Base-by-base conservation (phyloP, 2,888 invertebrate genomes). In the Eretmocerus hayati region DNA sequence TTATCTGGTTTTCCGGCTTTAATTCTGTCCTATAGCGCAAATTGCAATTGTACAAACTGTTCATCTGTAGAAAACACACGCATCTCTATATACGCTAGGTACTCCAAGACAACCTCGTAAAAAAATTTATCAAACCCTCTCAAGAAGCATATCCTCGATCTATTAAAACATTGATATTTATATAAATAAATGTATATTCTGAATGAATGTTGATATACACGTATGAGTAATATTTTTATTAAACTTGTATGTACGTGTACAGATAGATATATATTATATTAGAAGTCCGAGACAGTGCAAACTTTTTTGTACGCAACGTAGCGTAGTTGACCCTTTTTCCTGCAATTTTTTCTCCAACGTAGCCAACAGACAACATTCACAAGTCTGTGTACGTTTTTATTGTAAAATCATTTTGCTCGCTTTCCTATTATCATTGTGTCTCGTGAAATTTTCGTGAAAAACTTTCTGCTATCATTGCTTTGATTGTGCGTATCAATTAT, bases 341-440 rank as follows among this genome's bases (percentile, higher is more conserved):
- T n/a, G n/a, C n/a, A n/a, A n/a, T n/a, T n/a, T n/a, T n/a, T n/a
- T n/a, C n/a, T n/a, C n/a, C n/a, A 26, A 26, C 26, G 6, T 26
- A 26, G 26, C 11, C n/a, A n/a, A n/a, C n/a, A n/a, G n/a, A 52
- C 19, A 36, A 46, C 36, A 49, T 33, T 60, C 61, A 59, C 60
- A 57, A 58, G 58, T 54, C 65, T 54, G 13, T 60, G 57, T 62
- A 64, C 56, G 61, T 65, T 62, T 48, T 53, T 59, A 63, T 46
- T 64, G 65, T 66, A 64, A 60, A 65, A 58, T 62, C 64, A 58
- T 56, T 41, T 45, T 42, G 46, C 44, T 47, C 57, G 53, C 57
- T 58, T 56, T 45, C n/a, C 35, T 39, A 18, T 26, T 47, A 40
- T 40, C 32, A 37, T 45, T 26, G 26, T 26, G 1, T 11, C 8